Percentiles rank a stretch among this genome's conserved stretches.
These are phyloP conservation scores for Oncorhynchus mykiss DNA, from an alignment of 2,113 vertebrate genomes.

Conservation along the genomic window DNA sequence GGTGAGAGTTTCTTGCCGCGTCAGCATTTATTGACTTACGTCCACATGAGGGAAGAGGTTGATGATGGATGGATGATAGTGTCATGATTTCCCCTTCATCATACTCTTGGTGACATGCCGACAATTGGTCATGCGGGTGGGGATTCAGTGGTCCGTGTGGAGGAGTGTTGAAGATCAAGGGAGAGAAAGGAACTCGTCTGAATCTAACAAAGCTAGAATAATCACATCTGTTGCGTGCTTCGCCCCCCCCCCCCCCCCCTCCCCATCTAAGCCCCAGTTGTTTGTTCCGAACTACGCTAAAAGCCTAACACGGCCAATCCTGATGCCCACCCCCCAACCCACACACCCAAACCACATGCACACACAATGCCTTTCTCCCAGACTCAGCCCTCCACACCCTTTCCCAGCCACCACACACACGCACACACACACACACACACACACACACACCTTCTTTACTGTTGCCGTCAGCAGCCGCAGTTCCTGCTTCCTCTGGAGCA, in stretches of 20 bases:
- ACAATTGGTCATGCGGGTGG: no score
- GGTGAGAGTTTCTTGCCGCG: constrained; percentile 18
- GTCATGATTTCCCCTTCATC: no score
- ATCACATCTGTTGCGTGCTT: constrained; percentile 12
- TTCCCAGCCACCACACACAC: background rate
- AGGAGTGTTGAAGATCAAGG: no score
- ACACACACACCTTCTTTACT: background rate
- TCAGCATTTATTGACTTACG: constrained; percentile 25
- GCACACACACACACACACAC: background rate
- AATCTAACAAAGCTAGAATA: constrained; percentile 7
- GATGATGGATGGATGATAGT: background rate
- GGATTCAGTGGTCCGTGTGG: no score
- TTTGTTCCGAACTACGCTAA: background rate
- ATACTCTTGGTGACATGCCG: no score
- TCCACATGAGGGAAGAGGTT: background rate
- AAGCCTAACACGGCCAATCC: background rate
- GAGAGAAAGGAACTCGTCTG: no score
- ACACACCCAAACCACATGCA: no score
- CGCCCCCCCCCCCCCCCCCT: no score
- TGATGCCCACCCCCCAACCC: background rate
- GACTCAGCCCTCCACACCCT: constrained; percentile 24
- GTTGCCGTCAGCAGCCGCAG: constrained; percentile 11
- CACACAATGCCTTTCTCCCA: constrained; percentile 12
- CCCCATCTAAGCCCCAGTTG: background rate
- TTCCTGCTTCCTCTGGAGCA: constrained; percentile 14